A percentile compares a stretch with the other conserved stretches of the same genome.
Evolutionary conservation across 1,140 invertebrate genomes (phyloP).

Genomic region (Bradynema listronoti): DNA sequence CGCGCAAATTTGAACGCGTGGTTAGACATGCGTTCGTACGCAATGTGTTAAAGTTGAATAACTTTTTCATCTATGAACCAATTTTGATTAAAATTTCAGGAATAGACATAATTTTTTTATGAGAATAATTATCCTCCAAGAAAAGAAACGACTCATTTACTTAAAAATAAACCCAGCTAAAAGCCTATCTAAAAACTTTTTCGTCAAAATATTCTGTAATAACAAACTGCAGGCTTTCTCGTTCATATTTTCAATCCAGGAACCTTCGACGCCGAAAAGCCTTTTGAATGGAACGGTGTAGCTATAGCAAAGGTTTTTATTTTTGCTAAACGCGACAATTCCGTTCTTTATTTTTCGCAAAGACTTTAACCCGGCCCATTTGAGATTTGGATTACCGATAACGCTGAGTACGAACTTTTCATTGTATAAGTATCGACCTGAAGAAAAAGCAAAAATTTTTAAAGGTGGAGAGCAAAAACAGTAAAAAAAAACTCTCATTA

Average conservation of each 20-base stretch:
- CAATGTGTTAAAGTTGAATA: too few species aligned
- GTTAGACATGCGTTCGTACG: too few species aligned
- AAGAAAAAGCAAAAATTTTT: too few species aligned
- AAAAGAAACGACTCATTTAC: too few species aligned
- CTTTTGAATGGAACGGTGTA: slow-evolving; percentile 30
- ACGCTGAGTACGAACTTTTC: slow-evolving; percentile 39
- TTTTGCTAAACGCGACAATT: slow-evolving; percentile 18
- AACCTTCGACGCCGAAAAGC: slow-evolving; percentile 29
- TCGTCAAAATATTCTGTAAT: not conserved
- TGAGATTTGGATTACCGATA: slow-evolving; percentile 31
- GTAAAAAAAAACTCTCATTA: too few species aligned
- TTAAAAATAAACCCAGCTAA: too few species aligned
- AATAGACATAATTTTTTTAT: too few species aligned
- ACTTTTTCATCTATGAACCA: too few species aligned
- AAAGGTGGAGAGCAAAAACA: too few species aligned
- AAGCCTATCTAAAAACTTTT: not conserved
- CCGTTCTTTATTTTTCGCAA: slow-evolving; percentile 30
- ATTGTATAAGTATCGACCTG: slow-evolving; percentile 1
- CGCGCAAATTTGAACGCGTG: too few species aligned
- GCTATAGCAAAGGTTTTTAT: slow-evolving; percentile 34
- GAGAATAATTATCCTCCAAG: too few species aligned
- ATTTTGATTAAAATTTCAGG: too few species aligned
- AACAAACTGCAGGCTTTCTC: slow-evolving; percentile 11
- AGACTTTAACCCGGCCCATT: slow-evolving; percentile 32
- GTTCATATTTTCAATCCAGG: slow-evolving; percentile 23